Percentiles rank a stretch among this genome's conserved stretches.
phyloP scores from a whole-genome alignment of 2,888 invertebrate species.

The Dusona sp. region DNA sequence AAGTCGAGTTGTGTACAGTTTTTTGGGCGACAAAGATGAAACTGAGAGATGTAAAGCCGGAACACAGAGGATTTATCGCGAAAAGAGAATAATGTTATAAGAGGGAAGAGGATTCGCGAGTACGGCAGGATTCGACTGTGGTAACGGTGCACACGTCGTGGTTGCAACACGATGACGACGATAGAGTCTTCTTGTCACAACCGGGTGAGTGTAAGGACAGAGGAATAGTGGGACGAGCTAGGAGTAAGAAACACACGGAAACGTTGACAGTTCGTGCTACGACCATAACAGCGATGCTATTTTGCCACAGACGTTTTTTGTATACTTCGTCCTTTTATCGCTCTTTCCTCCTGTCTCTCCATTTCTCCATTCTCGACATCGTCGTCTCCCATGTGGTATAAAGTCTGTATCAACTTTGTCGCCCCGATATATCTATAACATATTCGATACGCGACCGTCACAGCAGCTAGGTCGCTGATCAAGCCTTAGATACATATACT shows the following conservation, averaged over 20 bases:
- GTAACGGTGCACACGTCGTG: constrained; percentile 40
- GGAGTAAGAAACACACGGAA: constrained; percentile 83
- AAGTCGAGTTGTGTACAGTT: constrained; percentile 9
- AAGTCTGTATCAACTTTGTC: constrained; percentile 41
- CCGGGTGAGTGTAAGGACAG: constrained; percentile 57
- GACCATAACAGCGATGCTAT: constrained; percentile 82
- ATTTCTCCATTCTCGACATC: constrained; percentile 52
- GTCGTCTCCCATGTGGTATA: constrained; percentile 45
- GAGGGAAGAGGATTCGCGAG: constrained; percentile 41
- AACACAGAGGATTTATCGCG: constrained; percentile 44
- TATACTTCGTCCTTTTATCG: constrained; percentile 62
- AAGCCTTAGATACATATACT: constrained; percentile 74
- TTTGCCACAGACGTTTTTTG: constrained; percentile 78
- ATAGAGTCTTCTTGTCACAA: constrained; percentile 66
- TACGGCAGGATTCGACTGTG: constrained; percentile 36
- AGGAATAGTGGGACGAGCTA: constrained; percentile 70
- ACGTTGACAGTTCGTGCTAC: constrained; percentile 83
- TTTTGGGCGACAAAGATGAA: constrained; percentile 21
- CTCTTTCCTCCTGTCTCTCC: constrained; percentile 57
- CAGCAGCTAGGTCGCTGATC: constrained; percentile 78
- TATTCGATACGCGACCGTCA: constrained; percentile 69
- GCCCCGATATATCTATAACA: constrained; percentile 60
- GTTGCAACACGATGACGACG: constrained; percentile 68
- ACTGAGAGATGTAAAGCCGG: constrained; percentile 3
- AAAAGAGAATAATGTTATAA: constrained; percentile 44